These are phyloP conservation scores for Anhinga rufa DNA, from an alignment of 2,113 vertebrate species.

Conservation along the genomic window DNA sequence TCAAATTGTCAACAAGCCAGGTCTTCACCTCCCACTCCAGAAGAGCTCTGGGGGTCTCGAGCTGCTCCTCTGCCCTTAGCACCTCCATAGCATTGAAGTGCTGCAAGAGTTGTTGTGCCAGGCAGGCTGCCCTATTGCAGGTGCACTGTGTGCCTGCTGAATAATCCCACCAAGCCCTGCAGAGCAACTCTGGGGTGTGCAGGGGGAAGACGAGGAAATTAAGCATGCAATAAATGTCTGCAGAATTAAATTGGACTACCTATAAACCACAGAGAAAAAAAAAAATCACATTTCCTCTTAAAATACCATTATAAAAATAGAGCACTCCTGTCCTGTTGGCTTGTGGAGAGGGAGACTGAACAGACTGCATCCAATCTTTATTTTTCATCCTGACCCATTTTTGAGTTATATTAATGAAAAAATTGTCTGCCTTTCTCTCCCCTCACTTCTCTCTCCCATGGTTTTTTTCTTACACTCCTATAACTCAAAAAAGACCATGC, in stretches of 20 bases:
- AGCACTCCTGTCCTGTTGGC: neutral
- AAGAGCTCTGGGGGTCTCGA: accelerated
- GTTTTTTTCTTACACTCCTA: neutral
- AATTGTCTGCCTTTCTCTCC: neutral
- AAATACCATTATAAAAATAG: conserved; percentile 28
- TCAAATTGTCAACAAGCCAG: neutral
- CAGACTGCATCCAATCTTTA: neutral
- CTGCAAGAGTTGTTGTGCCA: neutral
- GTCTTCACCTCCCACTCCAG: neutral
- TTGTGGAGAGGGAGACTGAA: neutral
- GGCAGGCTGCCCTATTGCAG: neutral
- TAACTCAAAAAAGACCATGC: conserved; percentile 33
- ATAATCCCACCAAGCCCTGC: neutral
- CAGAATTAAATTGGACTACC: neutral
- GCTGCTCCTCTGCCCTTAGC: neutral
- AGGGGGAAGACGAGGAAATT: neutral
- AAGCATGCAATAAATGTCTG: neutral
- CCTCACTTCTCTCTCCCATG: neutral
- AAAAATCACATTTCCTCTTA: conserved; percentile 7
- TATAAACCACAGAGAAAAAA: neutral
- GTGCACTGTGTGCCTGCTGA: neutral
- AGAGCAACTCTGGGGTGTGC: neutral
- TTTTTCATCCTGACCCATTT: neutral
- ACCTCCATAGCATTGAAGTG: neutral
- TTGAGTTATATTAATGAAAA: neutral